Conservation (phyloP, 2,797 vertebrate genomes). For the Halcyon badia region DNA sequence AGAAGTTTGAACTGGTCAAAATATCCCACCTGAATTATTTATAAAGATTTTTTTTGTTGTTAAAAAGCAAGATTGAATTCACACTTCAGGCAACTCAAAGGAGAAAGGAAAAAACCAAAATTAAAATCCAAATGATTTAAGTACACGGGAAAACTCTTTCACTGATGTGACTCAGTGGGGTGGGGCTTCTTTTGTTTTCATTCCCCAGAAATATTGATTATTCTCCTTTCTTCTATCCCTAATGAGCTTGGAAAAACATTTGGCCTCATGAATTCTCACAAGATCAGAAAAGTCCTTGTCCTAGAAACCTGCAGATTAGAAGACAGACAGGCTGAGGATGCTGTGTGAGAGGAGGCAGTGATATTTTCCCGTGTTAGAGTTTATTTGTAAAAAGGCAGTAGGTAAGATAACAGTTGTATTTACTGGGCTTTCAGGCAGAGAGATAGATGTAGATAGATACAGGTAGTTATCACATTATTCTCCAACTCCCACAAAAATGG, state of each 20-base stretch:
- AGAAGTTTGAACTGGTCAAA: constrained; percentile 31
- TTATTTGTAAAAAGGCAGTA: constrained; percentile 40
- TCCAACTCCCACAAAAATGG: neutral
- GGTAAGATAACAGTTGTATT: constrained; percentile 40
- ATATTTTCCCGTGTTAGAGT: constrained; percentile 32
- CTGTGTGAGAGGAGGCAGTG: neutral
- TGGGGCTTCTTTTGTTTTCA: neutral
- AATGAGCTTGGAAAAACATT: neutral
- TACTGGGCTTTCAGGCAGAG: constrained; percentile 42
- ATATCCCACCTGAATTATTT: constrained; percentile 49
- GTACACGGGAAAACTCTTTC: neutral
- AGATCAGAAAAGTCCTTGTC: constrained; percentile 27
- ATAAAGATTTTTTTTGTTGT: neutral
- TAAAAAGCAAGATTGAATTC: neutral
- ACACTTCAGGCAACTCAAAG: neutral
- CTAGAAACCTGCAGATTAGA: constrained; percentile 4
- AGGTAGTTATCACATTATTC: constrained; percentile 34
- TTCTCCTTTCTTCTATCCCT: neutral
- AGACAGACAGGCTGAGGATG: neutral
- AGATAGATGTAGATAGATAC: constrained; percentile 27
- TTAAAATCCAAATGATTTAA: neutral
- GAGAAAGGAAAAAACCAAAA: neutral
- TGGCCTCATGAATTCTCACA: constrained; percentile 4
- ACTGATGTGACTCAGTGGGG: neutral
- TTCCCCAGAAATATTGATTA: neutral